phyloP scores from a whole-genome alignment of 2,797 vertebrate species.

The Delichon dasypus region DNA sequence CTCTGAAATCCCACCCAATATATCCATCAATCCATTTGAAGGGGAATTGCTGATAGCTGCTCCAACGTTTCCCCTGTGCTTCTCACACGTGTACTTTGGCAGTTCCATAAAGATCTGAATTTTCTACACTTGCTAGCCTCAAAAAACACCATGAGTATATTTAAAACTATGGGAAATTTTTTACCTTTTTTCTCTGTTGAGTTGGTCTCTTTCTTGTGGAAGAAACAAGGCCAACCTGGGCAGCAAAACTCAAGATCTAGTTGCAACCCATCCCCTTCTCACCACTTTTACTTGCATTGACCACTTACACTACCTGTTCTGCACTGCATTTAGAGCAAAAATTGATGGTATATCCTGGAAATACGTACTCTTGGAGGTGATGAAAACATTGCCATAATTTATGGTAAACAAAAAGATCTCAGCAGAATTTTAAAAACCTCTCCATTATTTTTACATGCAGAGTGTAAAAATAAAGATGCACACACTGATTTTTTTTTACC shows the following conservation, averaged over 20 bases:
- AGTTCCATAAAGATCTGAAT: not conserved
- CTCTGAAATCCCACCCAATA: not conserved
- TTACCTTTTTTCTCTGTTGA: not conserved
- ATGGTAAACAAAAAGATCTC: not conserved
- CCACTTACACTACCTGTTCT: not conserved
- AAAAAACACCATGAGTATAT: not conserved
- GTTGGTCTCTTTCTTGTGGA: not conserved
- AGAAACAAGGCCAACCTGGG: not conserved
- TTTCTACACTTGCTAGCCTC: not conserved
- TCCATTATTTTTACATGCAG: not conserved
- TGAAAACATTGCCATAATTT: not conserved
- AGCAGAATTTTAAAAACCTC: not conserved
- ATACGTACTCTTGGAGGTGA: not conserved
- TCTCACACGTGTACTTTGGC: not conserved
- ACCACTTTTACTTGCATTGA: not conserved
- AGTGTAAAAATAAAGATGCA: not conserved
- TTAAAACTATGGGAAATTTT: rapidly evolving
- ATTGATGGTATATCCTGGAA: not conserved
- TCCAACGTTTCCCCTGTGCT: not conserved
- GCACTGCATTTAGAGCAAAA: not conserved
- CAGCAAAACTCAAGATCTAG: not conserved
- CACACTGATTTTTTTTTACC: not conserved
- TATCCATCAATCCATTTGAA: not conserved
- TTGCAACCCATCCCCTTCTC: not conserved
- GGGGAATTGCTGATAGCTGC: not conserved